These are phyloP conservation scores for Pseudois nayaur DNA, from an alignment of 2,113 vertebrate species.

Conservation along the genomic window DNA sequence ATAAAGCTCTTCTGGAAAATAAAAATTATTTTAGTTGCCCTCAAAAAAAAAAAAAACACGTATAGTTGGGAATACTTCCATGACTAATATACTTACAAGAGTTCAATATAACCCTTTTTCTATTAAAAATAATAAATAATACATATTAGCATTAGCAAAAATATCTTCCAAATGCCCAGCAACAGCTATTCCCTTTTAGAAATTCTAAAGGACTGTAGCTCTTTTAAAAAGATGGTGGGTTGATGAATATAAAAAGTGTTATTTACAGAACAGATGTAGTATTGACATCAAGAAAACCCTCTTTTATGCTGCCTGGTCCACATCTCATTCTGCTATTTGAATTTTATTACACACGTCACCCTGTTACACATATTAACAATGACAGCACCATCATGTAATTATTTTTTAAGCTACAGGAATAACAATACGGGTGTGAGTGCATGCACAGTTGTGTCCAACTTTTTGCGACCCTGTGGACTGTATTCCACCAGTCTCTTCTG, in stretches of 20 bases:
- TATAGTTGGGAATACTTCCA: slow-evolving; percentile 18
- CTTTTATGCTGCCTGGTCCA: slow-evolving; percentile 1
- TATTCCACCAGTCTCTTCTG: neutral
- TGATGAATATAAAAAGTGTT: neutral
- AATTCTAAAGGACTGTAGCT: slow-evolving; percentile 30
- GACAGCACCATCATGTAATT: neutral
- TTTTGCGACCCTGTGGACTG: neutral
- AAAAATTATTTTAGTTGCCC: slow-evolving; percentile 1
- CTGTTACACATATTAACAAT: slow-evolving; percentile 45
- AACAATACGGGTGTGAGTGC: neutral
- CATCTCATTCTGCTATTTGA: slow-evolving; percentile 33
- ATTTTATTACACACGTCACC: slow-evolving; percentile 48
- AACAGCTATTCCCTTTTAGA: slow-evolving; percentile 37
- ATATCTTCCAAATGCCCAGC: neutral
- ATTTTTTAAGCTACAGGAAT: neutral
- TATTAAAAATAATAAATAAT: neutral
- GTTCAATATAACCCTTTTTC: neutral
- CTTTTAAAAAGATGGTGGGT: slow-evolving; percentile 9
- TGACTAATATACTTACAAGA: slow-evolving; percentile 12
- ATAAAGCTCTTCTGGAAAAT: slow-evolving; percentile 13
- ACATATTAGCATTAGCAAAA: neutral
- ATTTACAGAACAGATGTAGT: neutral
- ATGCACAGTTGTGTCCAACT: neutral
- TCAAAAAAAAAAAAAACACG: neutral
- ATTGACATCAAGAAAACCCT: slow-evolving; percentile 37